Conservation (phyloP, 2,797 vertebrate species). For the Tenualosa ilisha region DNA sequence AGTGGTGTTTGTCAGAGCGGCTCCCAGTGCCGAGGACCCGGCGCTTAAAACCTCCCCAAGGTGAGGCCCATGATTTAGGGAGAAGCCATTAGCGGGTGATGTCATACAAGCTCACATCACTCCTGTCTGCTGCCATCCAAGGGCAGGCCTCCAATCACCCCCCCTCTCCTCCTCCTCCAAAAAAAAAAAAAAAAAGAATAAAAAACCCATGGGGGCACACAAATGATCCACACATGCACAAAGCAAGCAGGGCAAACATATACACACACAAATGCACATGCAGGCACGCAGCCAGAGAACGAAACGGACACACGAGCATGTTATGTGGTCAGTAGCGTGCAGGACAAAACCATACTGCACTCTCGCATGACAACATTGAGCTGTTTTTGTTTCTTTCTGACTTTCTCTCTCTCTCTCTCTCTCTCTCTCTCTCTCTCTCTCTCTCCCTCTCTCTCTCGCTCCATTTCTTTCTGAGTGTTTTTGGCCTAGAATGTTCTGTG, state of each 20-base stretch:
- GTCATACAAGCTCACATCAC: slow-evolving; percentile 74
- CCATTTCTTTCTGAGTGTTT: not conserved
- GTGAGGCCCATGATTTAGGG: slow-evolving; percentile 66
- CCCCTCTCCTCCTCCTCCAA: slow-evolving; percentile 6
- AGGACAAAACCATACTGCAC: slow-evolving; percentile 11
- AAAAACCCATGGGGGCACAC: not conserved
- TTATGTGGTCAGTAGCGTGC: slow-evolving; percentile 22
- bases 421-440: too few relatives aligned
- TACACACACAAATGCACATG: not conserved
- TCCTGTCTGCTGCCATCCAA: slow-evolving; percentile 27
- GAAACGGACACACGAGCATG: slow-evolving; percentile 13
- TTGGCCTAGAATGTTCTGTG: slow-evolving; percentile 8
- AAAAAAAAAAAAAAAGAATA: not conserved
- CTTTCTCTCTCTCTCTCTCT: not conserved
- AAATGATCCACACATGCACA: slow-evolving; percentile 5
- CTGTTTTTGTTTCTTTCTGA: slow-evolving; percentile 15
- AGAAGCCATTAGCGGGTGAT: slow-evolving; percentile 75
- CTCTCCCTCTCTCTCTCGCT: not conserved
- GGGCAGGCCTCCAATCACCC: slow-evolving; percentile 34
- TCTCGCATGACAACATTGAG: slow-evolving; percentile 17
- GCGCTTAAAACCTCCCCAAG: slow-evolving; percentile 77
- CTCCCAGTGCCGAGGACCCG: slow-evolving; percentile 77
- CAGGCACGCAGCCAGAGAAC: slow-evolving; percentile 16
- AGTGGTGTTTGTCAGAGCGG: slow-evolving; percentile 81
- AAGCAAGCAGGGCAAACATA: not conserved